Percentiles rank a stretch among this genome's conserved stretches.
These are phyloP conservation scores for Tubulanus polymorphus DNA, from an alignment of 2,888 invertebrate species.

Conservation along the genomic window DNA sequence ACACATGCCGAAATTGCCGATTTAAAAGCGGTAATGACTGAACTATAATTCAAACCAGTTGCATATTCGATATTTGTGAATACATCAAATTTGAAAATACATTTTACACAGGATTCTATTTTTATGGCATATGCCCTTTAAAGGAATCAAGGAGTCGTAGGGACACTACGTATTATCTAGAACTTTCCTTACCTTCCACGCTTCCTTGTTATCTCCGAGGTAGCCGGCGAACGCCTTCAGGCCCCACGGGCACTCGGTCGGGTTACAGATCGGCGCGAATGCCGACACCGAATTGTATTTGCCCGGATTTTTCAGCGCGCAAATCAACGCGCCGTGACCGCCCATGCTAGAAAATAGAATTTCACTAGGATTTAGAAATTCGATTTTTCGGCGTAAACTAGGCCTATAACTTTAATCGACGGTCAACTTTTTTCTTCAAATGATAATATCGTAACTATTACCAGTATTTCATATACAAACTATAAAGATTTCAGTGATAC, in stretches of 20 bases:
- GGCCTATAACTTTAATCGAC: no score
- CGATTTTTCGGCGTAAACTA: no score
- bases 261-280: conserved; percentile 92
- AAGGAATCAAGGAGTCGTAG: conserved; percentile 51
- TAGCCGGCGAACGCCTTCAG: conserved; percentile 72
- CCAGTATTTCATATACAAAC: no score
- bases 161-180: conserved; percentile 44
- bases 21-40: no score
- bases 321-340: conserved; percentile 91
- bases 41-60: no score
- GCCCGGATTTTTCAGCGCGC: conserved; percentile 85
- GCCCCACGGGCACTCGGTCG: conserved; percentile 81
- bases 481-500: no score
- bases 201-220: conserved; percentile 56
- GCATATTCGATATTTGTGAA: no score
- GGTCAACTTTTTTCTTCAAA: no score
- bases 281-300: conserved; percentile 78
- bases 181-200: conserved; percentile 53
- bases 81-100: no score
- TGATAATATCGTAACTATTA: no score
- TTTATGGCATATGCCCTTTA: background rate
- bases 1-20: no score
- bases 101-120: background rate
- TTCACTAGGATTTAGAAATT: no score
- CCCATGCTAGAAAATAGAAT: conserved; percentile 76